phyloP scores from a whole-genome alignment of 2,113 vertebrate species.

The Phrynocephalus versicolor region DNA sequence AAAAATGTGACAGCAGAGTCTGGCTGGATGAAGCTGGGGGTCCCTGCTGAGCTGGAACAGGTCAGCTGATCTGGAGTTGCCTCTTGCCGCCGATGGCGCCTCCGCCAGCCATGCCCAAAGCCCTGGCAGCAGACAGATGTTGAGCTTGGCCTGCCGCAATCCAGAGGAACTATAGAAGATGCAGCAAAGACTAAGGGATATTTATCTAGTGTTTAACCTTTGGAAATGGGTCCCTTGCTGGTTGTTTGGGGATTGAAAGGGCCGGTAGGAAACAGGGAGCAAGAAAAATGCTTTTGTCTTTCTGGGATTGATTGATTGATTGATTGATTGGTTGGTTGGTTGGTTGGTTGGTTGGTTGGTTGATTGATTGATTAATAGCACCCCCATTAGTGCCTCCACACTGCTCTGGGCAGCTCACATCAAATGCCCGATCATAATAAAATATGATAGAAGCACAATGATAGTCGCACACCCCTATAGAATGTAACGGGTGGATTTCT shows the following conservation, averaged over 20 bases:
- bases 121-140: not conserved
- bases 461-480: no score
- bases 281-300: not conserved
- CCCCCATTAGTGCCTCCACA: no score
- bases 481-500: no score
- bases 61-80: constrained; percentile 61
- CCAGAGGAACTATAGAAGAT: constrained; percentile 44
- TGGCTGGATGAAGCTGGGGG: constrained; percentile 67
- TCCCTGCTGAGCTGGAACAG: constrained; percentile 65
- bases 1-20: constrained; percentile 80
- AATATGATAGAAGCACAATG: no score
- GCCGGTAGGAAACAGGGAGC: not conserved
- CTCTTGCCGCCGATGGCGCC: not conserved
- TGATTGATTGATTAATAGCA: no score
- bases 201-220: constrained; percentile 36
- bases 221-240: not conserved
- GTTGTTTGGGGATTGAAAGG: not conserved
- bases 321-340: no score
- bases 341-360: no score
- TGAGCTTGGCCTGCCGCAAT: constrained; percentile 24
- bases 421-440: no score
- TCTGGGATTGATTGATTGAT: no score
- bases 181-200: constrained; percentile 14
- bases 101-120: not conserved
- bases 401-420: no score